phyloP scores from a whole-genome alignment of 2,797 vertebrate species.

The Phyllotis vaccarum region DNA sequence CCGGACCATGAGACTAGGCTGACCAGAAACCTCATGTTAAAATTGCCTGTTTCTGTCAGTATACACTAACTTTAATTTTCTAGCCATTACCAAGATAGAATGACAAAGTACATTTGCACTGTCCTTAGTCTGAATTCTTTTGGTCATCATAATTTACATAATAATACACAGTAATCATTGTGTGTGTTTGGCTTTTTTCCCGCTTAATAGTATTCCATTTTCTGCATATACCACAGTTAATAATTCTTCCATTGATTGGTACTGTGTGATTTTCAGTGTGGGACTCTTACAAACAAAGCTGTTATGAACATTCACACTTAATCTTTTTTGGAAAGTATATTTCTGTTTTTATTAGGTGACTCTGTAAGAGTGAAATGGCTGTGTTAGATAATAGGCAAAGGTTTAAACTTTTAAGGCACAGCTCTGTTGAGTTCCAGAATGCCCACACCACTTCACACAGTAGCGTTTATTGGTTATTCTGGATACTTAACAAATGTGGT shows the following conservation, averaged over 20 bases:
- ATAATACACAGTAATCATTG: no score
- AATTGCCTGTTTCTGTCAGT: neutral
- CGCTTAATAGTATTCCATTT: neutral
- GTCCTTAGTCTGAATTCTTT: neutral
- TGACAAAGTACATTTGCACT: neutral
- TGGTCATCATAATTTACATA: neutral
- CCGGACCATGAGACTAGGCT: no score
- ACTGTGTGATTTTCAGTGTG: neutral
- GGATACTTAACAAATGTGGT: neutral
- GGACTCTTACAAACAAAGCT: neutral
- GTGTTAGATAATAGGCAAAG: neutral
- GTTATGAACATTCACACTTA: neutral
- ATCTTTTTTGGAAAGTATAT: neutral
- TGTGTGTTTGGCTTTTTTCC: neutral
- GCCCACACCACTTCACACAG: neutral
- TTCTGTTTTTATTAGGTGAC: conserved; percentile 18
- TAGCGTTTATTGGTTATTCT: neutral
- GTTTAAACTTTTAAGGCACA: neutral
- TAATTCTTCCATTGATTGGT: neutral
- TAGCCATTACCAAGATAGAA: neutral
- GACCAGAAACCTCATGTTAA: no score
- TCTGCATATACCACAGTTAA: neutral
- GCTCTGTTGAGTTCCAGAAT: neutral
- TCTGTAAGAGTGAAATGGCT: neutral
- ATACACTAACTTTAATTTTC: neutral